A percentile compares a stretch with the other conserved stretches of the same genome.
These are phyloP conservation scores for Thomomys bottae DNA, from an alignment of 2,113 vertebrate genomes.

Conservation along the genomic window DNA sequence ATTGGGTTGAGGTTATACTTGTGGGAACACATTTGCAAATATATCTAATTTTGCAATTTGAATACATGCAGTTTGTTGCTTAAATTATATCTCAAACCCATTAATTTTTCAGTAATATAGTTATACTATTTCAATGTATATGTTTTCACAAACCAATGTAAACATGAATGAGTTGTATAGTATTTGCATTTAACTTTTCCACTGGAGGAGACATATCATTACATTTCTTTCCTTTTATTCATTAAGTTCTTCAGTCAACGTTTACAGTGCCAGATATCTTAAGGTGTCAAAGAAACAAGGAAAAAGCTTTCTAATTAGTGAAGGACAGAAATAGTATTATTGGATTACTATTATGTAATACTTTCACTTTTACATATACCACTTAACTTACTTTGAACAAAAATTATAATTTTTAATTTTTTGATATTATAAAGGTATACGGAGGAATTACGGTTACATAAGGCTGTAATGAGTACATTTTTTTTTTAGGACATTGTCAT, in stretches of 20 bases:
- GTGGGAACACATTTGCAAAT: neutral
- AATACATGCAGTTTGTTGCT: neutral
- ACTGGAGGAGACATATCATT: neutral
- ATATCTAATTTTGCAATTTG: neutral
- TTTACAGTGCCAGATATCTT: neutral
- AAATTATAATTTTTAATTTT: no score
- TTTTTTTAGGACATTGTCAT: no score
- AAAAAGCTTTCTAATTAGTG: neutral
- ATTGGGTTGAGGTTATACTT: neutral
- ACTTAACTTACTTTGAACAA: constrained; percentile 4
- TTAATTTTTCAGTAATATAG: neutral
- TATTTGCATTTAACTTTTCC: neutral
- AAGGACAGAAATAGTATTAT: neutral
- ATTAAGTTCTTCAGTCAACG: constrained; percentile 5
- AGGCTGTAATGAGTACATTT: no score
- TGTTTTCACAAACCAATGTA: neutral
- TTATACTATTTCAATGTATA: neutral
- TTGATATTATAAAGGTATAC: no score
- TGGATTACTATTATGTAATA: neutral
- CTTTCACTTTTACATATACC: neutral
- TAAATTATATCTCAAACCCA: neutral
- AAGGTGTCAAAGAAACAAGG: neutral
- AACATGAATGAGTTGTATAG: neutral
- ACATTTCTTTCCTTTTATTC: neutral
- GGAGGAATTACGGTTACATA: no score